Base-by-base conservation (phyloP, 2,113 vertebrate genomes). In the Gymnarchus niloticus region DNA sequence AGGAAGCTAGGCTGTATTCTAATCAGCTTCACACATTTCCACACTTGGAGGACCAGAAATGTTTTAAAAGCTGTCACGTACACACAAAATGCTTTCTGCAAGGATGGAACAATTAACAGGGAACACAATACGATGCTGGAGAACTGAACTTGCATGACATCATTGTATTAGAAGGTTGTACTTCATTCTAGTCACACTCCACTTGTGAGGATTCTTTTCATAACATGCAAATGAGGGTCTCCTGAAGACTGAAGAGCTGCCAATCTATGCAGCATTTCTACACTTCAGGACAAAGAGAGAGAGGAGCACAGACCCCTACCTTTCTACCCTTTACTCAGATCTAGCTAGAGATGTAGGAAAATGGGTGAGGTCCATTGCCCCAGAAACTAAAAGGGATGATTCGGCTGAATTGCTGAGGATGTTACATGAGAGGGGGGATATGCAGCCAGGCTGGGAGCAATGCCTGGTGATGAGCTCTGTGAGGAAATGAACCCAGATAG, bases 371-470 rank as follows among this genome's bases (percentile, higher is more conserved):
- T 37, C 54, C n/a, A n/a, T 78, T 37, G 10, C 37, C 51, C 69
- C 51, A 48, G 7, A 23, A 14, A 54, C 89, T 88, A 89, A 87
- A 85, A 87, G 92, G 90, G 89, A 77, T 90, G 92, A 89, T 83
- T 89, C 88, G 91, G 90, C 88, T 86, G 33, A 90, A 92, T 89
- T 90, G 89, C 90, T 91, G 91, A 91, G 92, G 90, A 91, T 91
- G 91, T 93, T 91, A 92, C 88, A 92, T 91, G 91, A 90, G 93
- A 87, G 88, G 85, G 86, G 87, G 88, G 89, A 93, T 92, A 92
- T 90, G 89, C 88, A 93, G 93, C 81, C 85, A 87, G 89, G 89
- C 88, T 92, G 91, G 91, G 89, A 91, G 90, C 61, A 87, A 61
- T 88, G 88, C 88, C 87, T 19, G 84, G 88, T 12, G 41, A 80